Percentiles rank a stretch among this genome's conserved stretches.
Conservation (phyloP, 1,140 invertebrate genomes). For the Drosophila setifemur region DNA sequence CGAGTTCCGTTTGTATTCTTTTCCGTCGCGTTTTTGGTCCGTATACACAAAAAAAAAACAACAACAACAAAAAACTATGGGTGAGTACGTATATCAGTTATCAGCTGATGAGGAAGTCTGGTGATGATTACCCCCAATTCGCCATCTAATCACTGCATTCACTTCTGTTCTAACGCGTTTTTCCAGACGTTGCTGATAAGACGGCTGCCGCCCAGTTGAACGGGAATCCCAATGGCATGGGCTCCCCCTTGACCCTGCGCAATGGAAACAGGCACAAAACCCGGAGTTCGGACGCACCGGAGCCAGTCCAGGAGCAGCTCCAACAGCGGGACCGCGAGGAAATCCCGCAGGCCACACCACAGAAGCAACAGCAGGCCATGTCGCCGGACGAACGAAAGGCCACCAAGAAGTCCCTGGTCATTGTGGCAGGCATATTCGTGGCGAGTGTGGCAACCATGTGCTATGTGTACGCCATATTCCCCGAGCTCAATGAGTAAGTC, state of each 20-base stretch:
- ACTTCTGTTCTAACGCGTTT: not conserved
- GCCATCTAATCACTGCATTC: not conserved
- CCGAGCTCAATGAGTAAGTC: constrained; percentile 91
- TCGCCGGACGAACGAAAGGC: constrained; percentile 75
- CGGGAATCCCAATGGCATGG: no score
- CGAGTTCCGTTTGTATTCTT: not conserved
- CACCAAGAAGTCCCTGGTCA: constrained; percentile 80
- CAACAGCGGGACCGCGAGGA: constrained; percentile 25
- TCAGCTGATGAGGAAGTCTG: not conserved
- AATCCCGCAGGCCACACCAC: constrained; percentile 31
- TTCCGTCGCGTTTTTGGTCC: no score
- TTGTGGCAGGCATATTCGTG: constrained; percentile 71
- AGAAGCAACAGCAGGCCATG: constrained; percentile 70
- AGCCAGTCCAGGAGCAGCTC: constrained; percentile 10
- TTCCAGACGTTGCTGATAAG: constrained; percentile 1
- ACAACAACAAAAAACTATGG: not conserved
- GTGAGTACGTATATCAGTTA: not conserved
- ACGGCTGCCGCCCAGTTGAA: not conserved
- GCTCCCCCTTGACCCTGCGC: not conserved
- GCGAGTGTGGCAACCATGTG: constrained; percentile 69
- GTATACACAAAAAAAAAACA: no score
- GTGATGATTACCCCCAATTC: not conserved
- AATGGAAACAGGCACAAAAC: no score
- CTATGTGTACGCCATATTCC: constrained; percentile 89
- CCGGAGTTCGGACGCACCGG: not conserved